Conservation (phyloP, 1,140 invertebrate genomes). For the Homalodisca vitripennis region DNA sequence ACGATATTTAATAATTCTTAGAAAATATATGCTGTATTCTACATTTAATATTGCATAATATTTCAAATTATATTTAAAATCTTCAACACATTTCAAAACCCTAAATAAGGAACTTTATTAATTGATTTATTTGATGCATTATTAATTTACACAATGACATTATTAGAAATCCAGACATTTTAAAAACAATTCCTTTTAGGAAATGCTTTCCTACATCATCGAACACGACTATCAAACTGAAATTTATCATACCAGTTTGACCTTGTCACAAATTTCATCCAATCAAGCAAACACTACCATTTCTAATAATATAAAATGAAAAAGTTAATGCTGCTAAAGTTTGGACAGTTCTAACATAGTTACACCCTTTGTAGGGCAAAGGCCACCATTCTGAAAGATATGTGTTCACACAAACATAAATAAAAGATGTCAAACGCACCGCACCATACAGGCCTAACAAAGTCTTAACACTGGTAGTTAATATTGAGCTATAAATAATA, state of each 20-base stretch:
- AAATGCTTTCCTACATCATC: too few species aligned
- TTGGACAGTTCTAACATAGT: conserved; percentile 3
- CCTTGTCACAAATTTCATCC: too few species aligned
- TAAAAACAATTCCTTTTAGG: too few species aligned
- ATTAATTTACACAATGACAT: too few species aligned
- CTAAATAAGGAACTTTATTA: neutral
- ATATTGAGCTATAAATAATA: conserved; percentile 4
- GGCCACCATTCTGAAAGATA: conserved; percentile 25
- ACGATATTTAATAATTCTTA: neutral
- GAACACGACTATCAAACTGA: too few species aligned
- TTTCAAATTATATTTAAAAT: neutral
- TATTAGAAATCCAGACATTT: too few species aligned
- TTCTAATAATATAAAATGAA: too few species aligned
- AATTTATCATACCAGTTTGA: too few species aligned
- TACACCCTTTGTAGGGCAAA: conserved; percentile 3
- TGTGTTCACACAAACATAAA: conserved; percentile 17
- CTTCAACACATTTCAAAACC: neutral
- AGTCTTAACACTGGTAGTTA: conserved; percentile 11
- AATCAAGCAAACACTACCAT: too few species aligned
- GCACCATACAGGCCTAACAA: neutral
- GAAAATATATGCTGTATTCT: neutral
- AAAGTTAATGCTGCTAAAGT: too few species aligned
- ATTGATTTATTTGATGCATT: neutral
- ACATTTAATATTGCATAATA: neutral
- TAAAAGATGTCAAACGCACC: conserved; percentile 5